A percentile compares a stretch with the other conserved stretches of the same genome.
Conservation (phyloP, 1,140 invertebrate genomes). For the Ostrea edulis region DNA sequence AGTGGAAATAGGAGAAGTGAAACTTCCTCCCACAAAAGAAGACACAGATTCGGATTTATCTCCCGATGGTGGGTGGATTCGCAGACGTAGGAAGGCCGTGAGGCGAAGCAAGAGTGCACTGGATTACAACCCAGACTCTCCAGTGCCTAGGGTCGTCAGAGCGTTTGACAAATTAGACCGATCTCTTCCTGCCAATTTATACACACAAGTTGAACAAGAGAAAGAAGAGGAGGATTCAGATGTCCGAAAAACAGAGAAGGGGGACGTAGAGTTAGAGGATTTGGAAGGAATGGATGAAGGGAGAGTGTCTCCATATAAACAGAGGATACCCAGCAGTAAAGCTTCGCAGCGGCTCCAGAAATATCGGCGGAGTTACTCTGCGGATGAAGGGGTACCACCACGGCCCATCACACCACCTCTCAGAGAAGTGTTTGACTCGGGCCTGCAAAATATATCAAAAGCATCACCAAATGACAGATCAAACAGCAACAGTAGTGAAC, state of each 20-base stretch:
- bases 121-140: conserved; percentile 57
- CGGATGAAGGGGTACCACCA: conserved; percentile 41
- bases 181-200: conserved; percentile 34
- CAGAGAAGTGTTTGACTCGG: background rate
- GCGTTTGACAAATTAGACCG: background rate
- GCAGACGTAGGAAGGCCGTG: conserved; percentile 63
- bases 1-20: conserved; percentile 49
- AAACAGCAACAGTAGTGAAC: conserved; percentile 8
- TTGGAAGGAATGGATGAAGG: conserved; percentile 44
- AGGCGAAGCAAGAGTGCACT: conserved; percentile 75
- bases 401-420: conserved; percentile 24
- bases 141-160: too few species aligned
- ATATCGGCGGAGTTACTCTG: conserved; percentile 50
- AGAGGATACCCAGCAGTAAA: conserved; percentile 5
- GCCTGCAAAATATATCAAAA: background rate
- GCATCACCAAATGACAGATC: background rate
- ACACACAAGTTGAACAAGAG: background rate
- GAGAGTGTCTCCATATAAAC: conserved; percentile 4
- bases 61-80: conserved; percentile 58
- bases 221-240: conserved; percentile 30
- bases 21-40: conserved; percentile 45
- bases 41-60: conserved; percentile 68
- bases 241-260: conserved; percentile 4
- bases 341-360: background rate
- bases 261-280: conserved; percentile 32